phyloP scores from a whole-genome alignment of 2,113 vertebrate species.

The Nyctereutes procyonoides region DNA sequence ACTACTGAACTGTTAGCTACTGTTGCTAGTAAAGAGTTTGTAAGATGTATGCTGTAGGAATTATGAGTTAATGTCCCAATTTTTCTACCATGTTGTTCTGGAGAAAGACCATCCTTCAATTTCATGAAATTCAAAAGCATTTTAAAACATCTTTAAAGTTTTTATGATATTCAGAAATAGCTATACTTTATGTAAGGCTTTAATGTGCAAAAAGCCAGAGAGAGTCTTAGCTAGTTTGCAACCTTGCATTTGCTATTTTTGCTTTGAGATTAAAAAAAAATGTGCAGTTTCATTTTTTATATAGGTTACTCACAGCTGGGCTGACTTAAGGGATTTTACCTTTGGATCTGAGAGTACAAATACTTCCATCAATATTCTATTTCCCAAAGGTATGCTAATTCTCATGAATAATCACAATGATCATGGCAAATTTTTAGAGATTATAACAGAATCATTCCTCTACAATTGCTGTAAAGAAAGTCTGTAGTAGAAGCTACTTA shows the following conservation, averaged over 20 bases:
- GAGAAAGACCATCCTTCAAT: conserved; percentile 35
- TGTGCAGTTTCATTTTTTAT: conserved; percentile 64
- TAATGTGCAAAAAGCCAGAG: conserved; percentile 54
- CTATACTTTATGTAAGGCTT: conserved; percentile 51
- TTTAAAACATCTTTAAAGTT: conserved; percentile 59
- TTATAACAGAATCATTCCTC: background rate
- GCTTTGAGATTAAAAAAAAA: conserved; percentile 43
- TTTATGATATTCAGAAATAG: conserved; percentile 52
- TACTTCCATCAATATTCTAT: conserved; percentile 67
- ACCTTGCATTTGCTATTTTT: conserved; percentile 47
- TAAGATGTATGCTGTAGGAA: conserved; percentile 41
- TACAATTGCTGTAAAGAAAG: background rate
- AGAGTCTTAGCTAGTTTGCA: conserved; percentile 49
- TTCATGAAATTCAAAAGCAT: conserved; percentile 61
- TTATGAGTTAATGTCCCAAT: conserved; percentile 47
- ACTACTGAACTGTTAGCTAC: background rate
- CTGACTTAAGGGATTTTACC: conserved; percentile 58
- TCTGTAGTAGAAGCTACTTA: background rate
- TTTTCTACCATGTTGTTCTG: background rate
- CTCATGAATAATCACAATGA: conserved; percentile 65
- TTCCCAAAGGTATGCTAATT: conserved; percentile 69
- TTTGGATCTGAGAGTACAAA: conserved; percentile 62
- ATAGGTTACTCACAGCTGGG: conserved; percentile 67
- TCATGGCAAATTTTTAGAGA: conserved; percentile 1
- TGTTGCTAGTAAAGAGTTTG: background rate